Evolutionary conservation across 2,113 vertebrate species (phyloP).

Genomic region (Mus pahari): DNA sequence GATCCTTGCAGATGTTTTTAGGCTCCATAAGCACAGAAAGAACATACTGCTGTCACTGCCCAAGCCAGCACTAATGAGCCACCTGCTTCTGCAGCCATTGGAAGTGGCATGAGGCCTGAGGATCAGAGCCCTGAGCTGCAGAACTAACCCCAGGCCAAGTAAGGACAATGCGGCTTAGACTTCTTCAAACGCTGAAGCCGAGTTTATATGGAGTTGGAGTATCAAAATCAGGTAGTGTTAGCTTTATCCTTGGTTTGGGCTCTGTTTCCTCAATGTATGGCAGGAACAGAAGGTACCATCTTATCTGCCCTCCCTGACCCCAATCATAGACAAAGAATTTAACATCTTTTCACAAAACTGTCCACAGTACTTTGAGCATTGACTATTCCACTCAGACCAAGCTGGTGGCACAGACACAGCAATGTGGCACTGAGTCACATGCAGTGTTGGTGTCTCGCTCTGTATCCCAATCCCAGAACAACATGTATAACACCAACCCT

Average conservation of each 20-base stretch:
- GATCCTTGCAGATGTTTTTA: not conserved
- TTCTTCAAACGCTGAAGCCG: not conserved
- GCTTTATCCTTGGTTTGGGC: not conserved
- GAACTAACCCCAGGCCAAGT: not conserved
- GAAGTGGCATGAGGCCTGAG: not conserved
- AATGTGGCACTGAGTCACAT: not conserved
- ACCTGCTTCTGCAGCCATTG: not conserved
- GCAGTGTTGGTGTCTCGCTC: not conserved
- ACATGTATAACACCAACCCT: not conserved
- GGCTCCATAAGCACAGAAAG: not conserved
- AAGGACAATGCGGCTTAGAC: rapidly evolving
- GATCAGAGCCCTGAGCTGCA: not conserved
- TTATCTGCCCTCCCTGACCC: no score
- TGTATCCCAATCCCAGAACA: not conserved
- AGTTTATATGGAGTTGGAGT: not conserved
- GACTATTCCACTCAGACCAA: not conserved
- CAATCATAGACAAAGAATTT: not conserved
- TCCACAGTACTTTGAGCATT: not conserved
- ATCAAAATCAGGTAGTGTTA: not conserved
- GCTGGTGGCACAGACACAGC: not conserved
- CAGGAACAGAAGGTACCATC: not conserved
- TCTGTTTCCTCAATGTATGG: not conserved
- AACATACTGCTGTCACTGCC: rapidly evolving
- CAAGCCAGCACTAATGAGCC: not conserved
- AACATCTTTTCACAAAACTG: not conserved